Percentiles rank a stretch among this genome's conserved stretches.
Evolutionary conservation across 2,888 invertebrate species (phyloP).

Genomic region (Heliconius ismenius): DNA sequence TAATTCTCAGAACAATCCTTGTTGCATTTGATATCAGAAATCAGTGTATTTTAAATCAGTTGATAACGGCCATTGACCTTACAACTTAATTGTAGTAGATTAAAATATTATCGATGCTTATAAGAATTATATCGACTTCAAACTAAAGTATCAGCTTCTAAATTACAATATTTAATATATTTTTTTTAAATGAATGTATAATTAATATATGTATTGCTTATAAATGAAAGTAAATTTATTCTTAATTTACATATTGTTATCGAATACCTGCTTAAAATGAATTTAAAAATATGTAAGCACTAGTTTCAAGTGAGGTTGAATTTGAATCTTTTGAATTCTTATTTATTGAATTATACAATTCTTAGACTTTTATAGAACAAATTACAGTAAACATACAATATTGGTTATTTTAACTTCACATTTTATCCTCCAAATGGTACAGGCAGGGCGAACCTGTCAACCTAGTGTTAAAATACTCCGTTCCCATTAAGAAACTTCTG

Average conservation of each 20-base stretch:
- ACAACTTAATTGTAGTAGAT: slow-evolving; percentile 16
- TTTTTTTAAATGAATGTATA: neutral
- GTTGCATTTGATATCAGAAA: slow-evolving; percentile 15
- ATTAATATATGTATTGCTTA: neutral
- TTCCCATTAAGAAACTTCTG: too few species aligned
- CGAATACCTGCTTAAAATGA: neutral
- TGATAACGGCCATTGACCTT: slow-evolving; percentile 34
- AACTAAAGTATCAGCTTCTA: neutral
- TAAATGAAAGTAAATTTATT: neutral
- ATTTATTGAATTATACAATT: too few species aligned
- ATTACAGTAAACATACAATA: too few species aligned
- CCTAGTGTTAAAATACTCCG: too few species aligned
- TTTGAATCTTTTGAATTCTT: too few species aligned
- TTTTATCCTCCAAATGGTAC: too few species aligned
- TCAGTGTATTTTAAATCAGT: slow-evolving; percentile 14
- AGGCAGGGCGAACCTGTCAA: too few species aligned
- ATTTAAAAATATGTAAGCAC: neutral
- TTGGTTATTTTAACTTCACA: too few species aligned
- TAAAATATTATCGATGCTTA: neutral
- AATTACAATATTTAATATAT: neutral
- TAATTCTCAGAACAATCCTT: neutral
- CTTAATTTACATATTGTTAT: neutral
- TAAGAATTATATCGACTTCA: neutral
- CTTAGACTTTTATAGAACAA: too few species aligned
- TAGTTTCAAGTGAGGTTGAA: neutral